These are phyloP conservation scores for Mechanitis mazaeus DNA, from an alignment of 2,888 invertebrate genomes.

Conservation along the genomic window DNA sequence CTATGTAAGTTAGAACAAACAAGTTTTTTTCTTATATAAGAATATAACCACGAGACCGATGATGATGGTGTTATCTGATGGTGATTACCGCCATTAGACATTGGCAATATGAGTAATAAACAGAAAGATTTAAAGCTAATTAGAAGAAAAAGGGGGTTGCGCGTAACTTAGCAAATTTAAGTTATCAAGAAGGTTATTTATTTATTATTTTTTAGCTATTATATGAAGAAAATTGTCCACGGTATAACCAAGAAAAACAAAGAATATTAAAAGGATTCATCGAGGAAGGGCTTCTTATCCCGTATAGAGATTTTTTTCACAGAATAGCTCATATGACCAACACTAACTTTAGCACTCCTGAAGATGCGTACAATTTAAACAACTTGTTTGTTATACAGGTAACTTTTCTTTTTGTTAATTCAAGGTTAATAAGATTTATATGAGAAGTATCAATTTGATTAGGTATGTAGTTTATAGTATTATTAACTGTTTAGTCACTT, in stretches of 20 bases:
- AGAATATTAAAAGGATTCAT: conserved; percentile 59
- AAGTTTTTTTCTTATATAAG: background rate
- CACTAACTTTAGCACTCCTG: conserved; percentile 68
- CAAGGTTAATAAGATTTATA: background rate
- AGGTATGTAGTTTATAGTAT: too few relatives aligned
- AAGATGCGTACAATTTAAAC: conserved; percentile 64
- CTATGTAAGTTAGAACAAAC: conserved; percentile 48
- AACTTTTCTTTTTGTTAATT: conserved; percentile 7
- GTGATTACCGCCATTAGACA: too few relatives aligned
- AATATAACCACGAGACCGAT: background rate
- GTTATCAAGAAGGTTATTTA: background rate
- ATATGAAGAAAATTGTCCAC: conserved; percentile 68
- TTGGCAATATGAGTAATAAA: too few relatives aligned
- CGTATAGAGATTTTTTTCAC: conserved; percentile 64
- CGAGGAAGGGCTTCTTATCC: conserved; percentile 59
- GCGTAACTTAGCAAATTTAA: too few relatives aligned
- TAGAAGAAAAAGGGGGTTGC: too few relatives aligned
- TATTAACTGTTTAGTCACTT: too few relatives aligned
- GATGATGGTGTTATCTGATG: too few relatives aligned
- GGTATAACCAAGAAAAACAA: conserved; percentile 65
- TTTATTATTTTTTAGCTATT: conserved; percentile 47
- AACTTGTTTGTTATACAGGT: conserved; percentile 72
- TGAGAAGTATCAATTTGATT: background rate
- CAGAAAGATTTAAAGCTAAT: too few relatives aligned
- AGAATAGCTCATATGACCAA: conserved; percentile 67